These are phyloP conservation scores for Artibeus jamaicensis DNA, from an alignment of 2,797 vertebrate species.

Conservation along the genomic window DNA sequence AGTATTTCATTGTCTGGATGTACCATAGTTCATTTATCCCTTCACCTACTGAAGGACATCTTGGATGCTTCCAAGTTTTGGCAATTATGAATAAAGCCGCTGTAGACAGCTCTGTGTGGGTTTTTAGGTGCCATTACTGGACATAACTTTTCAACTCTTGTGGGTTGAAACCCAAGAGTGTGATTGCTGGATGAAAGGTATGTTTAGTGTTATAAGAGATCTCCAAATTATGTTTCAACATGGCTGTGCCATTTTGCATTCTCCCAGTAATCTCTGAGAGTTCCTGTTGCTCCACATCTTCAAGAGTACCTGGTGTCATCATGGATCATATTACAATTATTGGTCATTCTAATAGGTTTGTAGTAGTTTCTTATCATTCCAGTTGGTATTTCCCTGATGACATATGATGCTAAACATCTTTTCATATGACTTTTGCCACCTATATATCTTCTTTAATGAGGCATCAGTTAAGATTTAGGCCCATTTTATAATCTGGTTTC, in stretches of 20 bases:
- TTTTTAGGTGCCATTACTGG: neutral
- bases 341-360: neutral
- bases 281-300: neutral
- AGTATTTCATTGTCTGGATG: neutral
- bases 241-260: neutral
- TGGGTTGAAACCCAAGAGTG: neutral
- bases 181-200: neutral
- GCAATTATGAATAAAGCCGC: neutral
- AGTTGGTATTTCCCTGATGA: neutral
- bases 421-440: too few species aligned
- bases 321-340: neutral
- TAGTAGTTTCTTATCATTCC: neutral
- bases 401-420: too few species aligned
- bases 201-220: neutral
- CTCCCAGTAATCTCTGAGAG: neutral
- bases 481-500: neutral
- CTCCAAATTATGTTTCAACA: neutral
- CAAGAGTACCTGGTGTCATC: neutral
- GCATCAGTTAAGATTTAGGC: neutral
- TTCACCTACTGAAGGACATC: neutral
- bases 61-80: neutral
- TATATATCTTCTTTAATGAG: neutral
- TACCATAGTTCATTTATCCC: neutral
- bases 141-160: neutral
- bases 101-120: neutral